Base-by-base conservation (phyloP, 2,888 invertebrate species). In the Netelia fuscicornis region DNA sequence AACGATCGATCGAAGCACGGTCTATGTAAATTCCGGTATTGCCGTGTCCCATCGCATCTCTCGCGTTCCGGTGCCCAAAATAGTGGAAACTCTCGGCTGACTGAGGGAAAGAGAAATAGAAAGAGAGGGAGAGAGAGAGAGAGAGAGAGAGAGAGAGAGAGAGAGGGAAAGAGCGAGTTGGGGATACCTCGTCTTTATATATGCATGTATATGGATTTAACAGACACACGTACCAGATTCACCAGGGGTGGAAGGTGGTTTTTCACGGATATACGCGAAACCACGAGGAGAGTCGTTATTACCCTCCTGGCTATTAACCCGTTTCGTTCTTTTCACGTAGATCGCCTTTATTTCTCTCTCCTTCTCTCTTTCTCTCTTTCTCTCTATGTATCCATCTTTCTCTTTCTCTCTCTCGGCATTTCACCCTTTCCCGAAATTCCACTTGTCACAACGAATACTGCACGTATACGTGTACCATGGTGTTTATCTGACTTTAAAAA, bases 1-100 rank as follows among this genome's bases (percentile, higher is more conserved):
- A 64, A 56, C 56, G 80, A 72, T 74, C 80, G 74, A 81, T 74
- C 80, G 74, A 74, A 67, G 74, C 67, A n/a, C 48, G 20, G 13
- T 67, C 74, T 67, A 81, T 81, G 80, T 81, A 74, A 74, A 81
- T 81, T 81, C 80, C 44, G 67, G 74, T 67, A 74, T 81, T 74
- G 80, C 74, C 74, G 80, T 30, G 58, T 74, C 65, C 67, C 72
- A 42, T 25, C 25, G 44, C 64, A 44, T 60, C 65, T 42, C 44
- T 74, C 67, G 17, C 56, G 44, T 65, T 30, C 58, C 30, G 30
- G 17, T 42, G 23, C 65, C 60, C 37, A 58, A 81, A 81, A 81
- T 74, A 74, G 65, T 80, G 72, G 67, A 80, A 74, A 74, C n/a
- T 67, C 58, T 58, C 11, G 65, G 25, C 62, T 13, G 74, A 30